Conservation (phyloP, 2,113 vertebrate genomes). For the Antigone vipio region DNA sequence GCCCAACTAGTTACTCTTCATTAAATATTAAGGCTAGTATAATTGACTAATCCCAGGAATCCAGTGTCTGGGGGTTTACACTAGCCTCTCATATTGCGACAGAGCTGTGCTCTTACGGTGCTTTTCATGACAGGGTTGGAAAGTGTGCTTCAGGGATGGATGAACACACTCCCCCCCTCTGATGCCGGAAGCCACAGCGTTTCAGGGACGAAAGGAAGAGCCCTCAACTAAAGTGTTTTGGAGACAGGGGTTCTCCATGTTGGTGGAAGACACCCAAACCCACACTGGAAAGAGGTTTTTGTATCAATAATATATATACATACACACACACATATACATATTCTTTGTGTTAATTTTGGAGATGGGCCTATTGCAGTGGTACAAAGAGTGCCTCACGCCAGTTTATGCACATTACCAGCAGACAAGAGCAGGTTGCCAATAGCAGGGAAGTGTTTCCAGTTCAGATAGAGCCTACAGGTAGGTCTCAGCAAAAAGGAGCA, state of each 20-base stretch:
- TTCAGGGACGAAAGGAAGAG: background rate
- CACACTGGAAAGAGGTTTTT: background rate
- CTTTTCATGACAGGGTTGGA: background rate
- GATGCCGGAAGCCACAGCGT: background rate
- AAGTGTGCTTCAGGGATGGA: background rate
- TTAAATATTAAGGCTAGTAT: background rate
- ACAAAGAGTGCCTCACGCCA: background rate
- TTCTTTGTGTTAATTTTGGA: background rate
- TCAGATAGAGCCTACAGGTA: background rate
- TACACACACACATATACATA: background rate
- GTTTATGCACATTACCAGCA: accelerated
- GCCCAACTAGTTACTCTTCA: background rate
- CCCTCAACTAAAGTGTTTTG: background rate
- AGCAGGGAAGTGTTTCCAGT: background rate
- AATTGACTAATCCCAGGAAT: background rate
- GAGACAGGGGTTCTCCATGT: background rate
- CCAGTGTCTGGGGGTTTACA: background rate
- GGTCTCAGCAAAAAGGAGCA: background rate
- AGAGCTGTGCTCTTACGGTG: background rate
- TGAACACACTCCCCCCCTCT: background rate
- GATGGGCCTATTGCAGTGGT: background rate
- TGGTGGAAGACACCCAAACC: background rate
- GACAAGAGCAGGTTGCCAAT: background rate
- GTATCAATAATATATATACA: background rate
- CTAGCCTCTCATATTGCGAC: background rate